Base-by-base conservation (phyloP, 2,888 invertebrate genomes). In the Diarsia dahlii region DNA sequence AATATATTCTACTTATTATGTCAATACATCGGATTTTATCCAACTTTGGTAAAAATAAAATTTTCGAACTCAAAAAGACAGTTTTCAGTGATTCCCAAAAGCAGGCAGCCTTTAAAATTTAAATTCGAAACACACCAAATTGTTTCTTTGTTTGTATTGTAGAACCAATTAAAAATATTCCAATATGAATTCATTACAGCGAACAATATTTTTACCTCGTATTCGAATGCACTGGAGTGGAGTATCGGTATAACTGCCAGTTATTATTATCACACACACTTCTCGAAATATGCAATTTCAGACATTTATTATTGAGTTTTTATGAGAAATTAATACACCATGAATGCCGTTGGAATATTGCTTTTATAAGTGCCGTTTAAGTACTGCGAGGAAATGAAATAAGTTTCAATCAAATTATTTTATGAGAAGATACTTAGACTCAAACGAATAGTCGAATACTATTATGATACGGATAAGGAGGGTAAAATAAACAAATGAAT, bases 271-370 rank as follows among this genome's bases (percentile, higher is more conserved):
- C 52, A n/a, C 23, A 67, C 70, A 56, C 56, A 8, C 23, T 60
- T 46, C 46, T 46, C 39, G 28, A 71, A 71, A 68, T 34, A 13
- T 71, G 23, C n/a, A 71, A 71, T 68, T 71, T 65, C 60, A 60
- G 54, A 50, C 5, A 45, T 28, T 18, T 65, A 50, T 68, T 39
- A 67, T 63, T 54, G 54, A 71, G n/a, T 39, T 69, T 71, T 76
- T 72, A 76, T 62, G 68, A 50, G 12, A 45, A 71, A 65, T 68
- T 60, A 54, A 68, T 54, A 56, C 13, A 20, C 6, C 48, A 50
- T 76, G 39, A 76, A 76, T 68, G 23, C 50, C 50, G 45, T 54
- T 45, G n/a, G 28, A 79, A 45, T 65, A 68, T 62, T 28, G 18
- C 20, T 39, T 56, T 28, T 50, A 3, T 28, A 78, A 4, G 54